phyloP scores from a whole-genome alignment of 2,888 invertebrate genomes.

The Orthonychiurus folsomi region DNA sequence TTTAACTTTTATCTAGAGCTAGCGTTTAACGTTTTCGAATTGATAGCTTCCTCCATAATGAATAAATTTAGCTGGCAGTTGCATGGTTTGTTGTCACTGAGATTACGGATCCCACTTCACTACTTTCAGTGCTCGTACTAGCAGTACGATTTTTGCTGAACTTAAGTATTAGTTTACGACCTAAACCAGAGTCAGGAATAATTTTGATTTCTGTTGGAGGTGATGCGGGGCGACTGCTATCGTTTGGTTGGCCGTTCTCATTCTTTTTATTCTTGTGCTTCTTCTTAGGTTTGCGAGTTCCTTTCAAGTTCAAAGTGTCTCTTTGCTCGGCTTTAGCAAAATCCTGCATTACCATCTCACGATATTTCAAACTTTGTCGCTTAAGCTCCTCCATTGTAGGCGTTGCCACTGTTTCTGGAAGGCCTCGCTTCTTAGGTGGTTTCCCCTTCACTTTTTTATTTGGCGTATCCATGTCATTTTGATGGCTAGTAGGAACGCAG shows the following conservation, averaged over 20 bases:
- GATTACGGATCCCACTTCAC: no score
- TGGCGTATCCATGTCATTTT: conserved; percentile 37
- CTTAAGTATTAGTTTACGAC: conserved; percentile 68
- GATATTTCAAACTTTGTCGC: conserved; percentile 77
- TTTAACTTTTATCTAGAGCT: no score
- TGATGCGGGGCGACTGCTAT: conserved; percentile 41
- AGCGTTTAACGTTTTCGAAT: no score
- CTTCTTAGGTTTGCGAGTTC: conserved; percentile 41
- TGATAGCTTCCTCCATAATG: no score
- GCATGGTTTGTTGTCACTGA: no score
- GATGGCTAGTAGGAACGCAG: conserved; percentile 11
- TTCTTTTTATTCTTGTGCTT: conserved; percentile 45
- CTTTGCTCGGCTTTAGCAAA: conserved; percentile 61
- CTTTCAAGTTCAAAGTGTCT: conserved; percentile 41
- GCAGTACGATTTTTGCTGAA: conserved; percentile 52
- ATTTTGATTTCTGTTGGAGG: conserved; percentile 38
- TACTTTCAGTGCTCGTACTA: conserved; percentile 12
- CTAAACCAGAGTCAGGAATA: conserved; percentile 27
- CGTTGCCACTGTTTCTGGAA: conserved; percentile 24
- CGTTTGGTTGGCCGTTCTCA: conserved; percentile 48
- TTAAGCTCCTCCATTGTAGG: conserved; percentile 71
- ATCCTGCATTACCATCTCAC: conserved; percentile 73
- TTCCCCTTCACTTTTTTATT: conserved; percentile 45
- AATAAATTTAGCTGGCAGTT: no score
- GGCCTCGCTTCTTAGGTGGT: conserved; percentile 69